Conservation (phyloP, 2,113 vertebrate species). For the Vulpes lagopus region DNA sequence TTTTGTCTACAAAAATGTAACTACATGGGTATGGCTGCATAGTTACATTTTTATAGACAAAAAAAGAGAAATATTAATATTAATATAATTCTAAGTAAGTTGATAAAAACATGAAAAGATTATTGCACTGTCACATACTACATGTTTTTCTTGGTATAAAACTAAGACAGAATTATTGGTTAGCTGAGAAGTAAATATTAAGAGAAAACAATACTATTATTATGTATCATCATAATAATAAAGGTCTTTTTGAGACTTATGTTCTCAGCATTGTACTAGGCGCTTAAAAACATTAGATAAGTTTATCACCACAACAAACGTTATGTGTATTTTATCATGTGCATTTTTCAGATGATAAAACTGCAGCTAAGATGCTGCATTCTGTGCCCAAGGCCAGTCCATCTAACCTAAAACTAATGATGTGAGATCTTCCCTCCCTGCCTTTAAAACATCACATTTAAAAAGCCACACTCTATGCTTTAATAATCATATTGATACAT, state of each 20-base stretch:
- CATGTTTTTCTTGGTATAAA: not conserved
- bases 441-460: not conserved
- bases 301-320: not conserved
- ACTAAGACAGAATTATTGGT: not conserved
- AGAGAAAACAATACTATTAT: not conserved
- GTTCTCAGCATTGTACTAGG: not conserved
- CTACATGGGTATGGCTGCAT: not conserved
- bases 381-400: not conserved
- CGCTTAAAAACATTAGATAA: not conserved
- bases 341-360: not conserved
- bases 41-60: not conserved
- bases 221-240: not conserved
- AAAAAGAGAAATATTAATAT: slow-evolving; percentile 9
- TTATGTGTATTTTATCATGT: not conserved
- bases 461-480: not conserved
- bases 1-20: slow-evolving; percentile 11
- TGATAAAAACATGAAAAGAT: not conserved
- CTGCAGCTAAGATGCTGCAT: not conserved
- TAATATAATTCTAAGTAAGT: not conserved
- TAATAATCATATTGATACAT: not conserved
- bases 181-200: not conserved
- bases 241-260: not conserved
- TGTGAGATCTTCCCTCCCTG: not conserved
- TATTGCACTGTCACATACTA: not conserved
- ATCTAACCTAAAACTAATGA: not conserved